These are phyloP conservation scores for Lampropteryx suffumata DNA, from an alignment of 2,888 invertebrate species.

Conservation along the genomic window DNA sequence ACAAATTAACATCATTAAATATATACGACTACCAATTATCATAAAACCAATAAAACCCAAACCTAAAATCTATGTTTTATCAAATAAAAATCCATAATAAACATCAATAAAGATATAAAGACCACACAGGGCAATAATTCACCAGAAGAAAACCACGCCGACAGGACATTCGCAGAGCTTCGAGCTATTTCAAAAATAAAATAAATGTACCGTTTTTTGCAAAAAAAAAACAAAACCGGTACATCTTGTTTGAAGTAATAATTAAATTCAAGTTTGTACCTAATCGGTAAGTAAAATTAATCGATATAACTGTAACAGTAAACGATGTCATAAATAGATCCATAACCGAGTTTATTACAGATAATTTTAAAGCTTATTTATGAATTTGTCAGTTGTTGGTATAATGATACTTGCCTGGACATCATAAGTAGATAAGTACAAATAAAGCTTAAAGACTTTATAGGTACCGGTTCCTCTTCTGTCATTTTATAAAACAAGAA, in stretches of 20 bases:
- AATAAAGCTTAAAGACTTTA: not conserved
- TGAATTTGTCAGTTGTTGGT: not conserved
- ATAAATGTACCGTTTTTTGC: not conserved
- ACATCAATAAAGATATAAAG: constrained; percentile 6
- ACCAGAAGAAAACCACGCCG: constrained; percentile 1
- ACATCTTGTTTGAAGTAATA: constrained; percentile 36
- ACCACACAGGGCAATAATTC: constrained; percentile 6
- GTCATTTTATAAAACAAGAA: not conserved
- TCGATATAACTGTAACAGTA: constrained; percentile 35
- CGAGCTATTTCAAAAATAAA: not conserved
- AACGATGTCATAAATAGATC: constrained; percentile 23
- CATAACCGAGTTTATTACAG: constrained; percentile 11
- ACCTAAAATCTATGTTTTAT: not conserved
- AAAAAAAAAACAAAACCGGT: constrained; percentile 34
- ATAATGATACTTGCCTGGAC: constrained; percentile 1
- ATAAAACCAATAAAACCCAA: constrained; percentile 4
- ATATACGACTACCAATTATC: not conserved
- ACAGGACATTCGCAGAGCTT: not conserved
- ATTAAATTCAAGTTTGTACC: constrained; percentile 40
- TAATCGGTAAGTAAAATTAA: constrained; percentile 43
- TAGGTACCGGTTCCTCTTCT: not conserved
- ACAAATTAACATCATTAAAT: too few relatives aligned
- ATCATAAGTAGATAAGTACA: too few relatives aligned
- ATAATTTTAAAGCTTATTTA: constrained; percentile 11
- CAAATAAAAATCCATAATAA: not conserved